Evolutionary conservation across 2,888 invertebrate species (phyloP).

Genomic region (Diarsia brunnea): DNA sequence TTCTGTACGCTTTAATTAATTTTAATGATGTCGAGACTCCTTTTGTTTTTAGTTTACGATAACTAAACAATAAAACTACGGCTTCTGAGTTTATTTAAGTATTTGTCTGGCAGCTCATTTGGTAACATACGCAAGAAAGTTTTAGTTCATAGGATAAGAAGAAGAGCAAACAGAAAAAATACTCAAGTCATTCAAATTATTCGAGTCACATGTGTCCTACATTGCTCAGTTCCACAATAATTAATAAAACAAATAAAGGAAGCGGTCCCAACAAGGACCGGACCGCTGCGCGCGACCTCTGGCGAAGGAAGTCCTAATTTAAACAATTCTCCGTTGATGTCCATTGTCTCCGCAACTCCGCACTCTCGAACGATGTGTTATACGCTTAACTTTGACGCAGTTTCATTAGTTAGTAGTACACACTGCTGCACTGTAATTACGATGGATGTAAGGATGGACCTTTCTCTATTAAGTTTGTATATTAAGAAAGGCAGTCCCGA

Average conservation of each 20-base stretch:
- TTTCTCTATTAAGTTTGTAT: too few species aligned
- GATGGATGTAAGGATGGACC: neutral
- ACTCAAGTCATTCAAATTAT: slow-evolving; percentile 2
- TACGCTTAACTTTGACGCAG: slow-evolving; percentile 27
- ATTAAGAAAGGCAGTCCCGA: neutral
- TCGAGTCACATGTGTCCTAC: slow-evolving; percentile 28
- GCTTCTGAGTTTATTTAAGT: slow-evolving; percentile 1
- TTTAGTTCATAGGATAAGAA: neutral
- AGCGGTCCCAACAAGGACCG: slow-evolving; percentile 48
- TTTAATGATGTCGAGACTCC: slow-evolving; percentile 5
- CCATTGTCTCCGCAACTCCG: slow-evolving; percentile 74
- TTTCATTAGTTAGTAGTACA: slow-evolving; percentile 21
- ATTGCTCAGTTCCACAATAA: slow-evolving; percentile 47
- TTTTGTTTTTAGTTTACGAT: slow-evolving; percentile 28
- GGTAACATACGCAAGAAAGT: neutral
- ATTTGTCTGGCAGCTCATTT: slow-evolving; percentile 3
- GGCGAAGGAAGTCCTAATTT: slow-evolving; percentile 83
- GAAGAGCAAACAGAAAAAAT: neutral
- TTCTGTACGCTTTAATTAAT: slow-evolving; percentile 3
- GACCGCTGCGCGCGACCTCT: slow-evolving; percentile 56
- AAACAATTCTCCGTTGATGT: slow-evolving; percentile 78
- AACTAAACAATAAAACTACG: neutral
- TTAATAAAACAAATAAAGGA: slow-evolving; percentile 62
- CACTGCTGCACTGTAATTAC: neutral
- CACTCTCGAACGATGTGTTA: slow-evolving; percentile 36